Conservation (phyloP, 1,140 invertebrate genomes). For the Drosophila sp. region DNA sequence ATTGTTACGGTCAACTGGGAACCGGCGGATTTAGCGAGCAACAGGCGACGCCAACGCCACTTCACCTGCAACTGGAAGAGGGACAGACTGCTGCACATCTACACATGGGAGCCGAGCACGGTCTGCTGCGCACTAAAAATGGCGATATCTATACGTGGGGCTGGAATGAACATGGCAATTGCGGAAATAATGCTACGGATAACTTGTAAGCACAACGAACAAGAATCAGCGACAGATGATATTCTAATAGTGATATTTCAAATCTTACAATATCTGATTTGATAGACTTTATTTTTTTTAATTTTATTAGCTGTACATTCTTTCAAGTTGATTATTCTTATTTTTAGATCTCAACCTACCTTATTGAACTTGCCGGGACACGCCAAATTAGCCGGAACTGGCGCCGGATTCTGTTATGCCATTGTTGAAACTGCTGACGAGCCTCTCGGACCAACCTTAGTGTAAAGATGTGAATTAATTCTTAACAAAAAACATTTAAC, state of each 20-base stretch:
- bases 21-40: constrained; percentile 56
- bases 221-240: no score
- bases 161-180: constrained; percentile 96
- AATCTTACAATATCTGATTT: no score
- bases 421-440: constrained; percentile 57
- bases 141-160: constrained; percentile 91
- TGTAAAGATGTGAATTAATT: background rate
- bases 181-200: constrained; percentile 89
- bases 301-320: background rate
- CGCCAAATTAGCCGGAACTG: constrained; percentile 71
- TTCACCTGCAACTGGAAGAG: constrained; percentile 50
- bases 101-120: constrained; percentile 92
- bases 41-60: constrained; percentile 57
- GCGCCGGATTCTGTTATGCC: constrained; percentile 79
- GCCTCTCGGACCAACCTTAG: background rate
- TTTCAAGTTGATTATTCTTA: constrained; percentile 3
- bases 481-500: background rate
- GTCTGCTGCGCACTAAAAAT: constrained; percentile 86
- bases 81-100: constrained; percentile 84
- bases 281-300: no score
- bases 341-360: constrained; percentile 62
- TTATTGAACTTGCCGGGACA: constrained; percentile 55
- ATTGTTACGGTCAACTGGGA: constrained; percentile 91
- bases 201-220: constrained; percentile 85
- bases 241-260: no score